phyloP scores from a whole-genome alignment of 2,797 vertebrate species.

The Linurgus olivaceus region DNA sequence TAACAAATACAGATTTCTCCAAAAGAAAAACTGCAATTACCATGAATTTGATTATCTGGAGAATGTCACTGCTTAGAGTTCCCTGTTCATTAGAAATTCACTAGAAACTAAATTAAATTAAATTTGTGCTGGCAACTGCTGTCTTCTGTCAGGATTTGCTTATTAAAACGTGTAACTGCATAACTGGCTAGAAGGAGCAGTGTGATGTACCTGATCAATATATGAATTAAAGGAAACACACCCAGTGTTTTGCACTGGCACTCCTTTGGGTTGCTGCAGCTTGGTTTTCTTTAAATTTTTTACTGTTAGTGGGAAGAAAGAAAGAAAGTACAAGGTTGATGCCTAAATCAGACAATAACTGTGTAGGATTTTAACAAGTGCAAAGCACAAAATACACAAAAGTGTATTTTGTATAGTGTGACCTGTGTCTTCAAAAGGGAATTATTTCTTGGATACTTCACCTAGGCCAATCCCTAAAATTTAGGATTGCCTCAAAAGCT shows the following conservation, averaged over 20 bases:
- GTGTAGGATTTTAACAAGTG: background rate
- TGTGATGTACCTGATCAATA: background rate
- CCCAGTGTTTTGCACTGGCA: background rate
- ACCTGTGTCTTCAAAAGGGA: background rate
- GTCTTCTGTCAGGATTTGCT: background rate
- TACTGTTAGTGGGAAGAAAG: background rate
- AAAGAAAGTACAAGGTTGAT: background rate
- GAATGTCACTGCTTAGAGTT: background rate
- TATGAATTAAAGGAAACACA: background rate
- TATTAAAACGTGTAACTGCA: background rate
- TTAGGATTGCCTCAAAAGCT: background rate
- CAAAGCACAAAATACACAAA: background rate
- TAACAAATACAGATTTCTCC: background rate
- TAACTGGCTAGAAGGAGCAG: background rate
- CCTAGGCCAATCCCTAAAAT: background rate
- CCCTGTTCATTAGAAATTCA: background rate
- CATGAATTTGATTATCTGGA: background rate
- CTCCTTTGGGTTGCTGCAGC: background rate
- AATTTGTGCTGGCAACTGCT: background rate
- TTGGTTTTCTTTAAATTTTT: background rate
- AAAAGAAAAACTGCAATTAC: background rate
- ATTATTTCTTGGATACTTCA: background rate
- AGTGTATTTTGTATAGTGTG: no score
- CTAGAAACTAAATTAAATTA: background rate
- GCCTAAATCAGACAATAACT: background rate